phyloP scores from a whole-genome alignment of 1,140 invertebrate species.

The Drosophila rufa region DNA sequence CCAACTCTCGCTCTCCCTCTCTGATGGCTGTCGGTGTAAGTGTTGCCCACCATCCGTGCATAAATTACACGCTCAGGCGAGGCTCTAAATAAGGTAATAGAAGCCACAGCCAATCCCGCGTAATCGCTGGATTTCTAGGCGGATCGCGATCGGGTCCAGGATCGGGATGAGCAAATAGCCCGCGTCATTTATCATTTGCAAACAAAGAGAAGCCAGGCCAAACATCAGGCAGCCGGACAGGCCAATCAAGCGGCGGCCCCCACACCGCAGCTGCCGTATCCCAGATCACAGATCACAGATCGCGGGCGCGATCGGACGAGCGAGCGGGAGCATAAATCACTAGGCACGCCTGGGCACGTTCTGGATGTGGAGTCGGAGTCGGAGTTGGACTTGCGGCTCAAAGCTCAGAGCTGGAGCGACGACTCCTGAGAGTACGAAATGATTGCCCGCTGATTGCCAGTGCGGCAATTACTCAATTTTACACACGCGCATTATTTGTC shows the following conservation, averaged over 20 bases:
- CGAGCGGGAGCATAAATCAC: slow-evolving; percentile 79
- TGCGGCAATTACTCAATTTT: slow-evolving; percentile 83
- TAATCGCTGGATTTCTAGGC: slow-evolving; percentile 71
- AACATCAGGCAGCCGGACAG: slow-evolving; percentile 57
- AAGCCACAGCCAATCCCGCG: slow-evolving; percentile 46
- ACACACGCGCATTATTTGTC: slow-evolving; percentile 83
- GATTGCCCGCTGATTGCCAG: slow-evolving; percentile 82
- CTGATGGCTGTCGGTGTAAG: slow-evolving; percentile 44
- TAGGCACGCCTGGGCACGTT: slow-evolving; percentile 69
- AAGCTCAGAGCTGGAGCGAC: slow-evolving; percentile 33
- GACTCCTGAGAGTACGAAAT: slow-evolving; percentile 71
- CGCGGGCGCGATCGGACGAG: slow-evolving; percentile 24
- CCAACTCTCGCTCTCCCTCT: slow-evolving; percentile 1
- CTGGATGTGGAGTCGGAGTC: slow-evolving; percentile 14
- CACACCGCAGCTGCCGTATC: slow-evolving; percentile 35
- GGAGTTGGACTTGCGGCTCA: not conserved
- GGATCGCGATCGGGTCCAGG: slow-evolving; percentile 9
- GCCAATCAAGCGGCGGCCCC: slow-evolving; percentile 74
- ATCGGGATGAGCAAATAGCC: slow-evolving; percentile 64
- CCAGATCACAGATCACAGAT: slow-evolving; percentile 31
- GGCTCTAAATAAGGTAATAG: slow-evolving; percentile 63
- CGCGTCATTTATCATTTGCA: slow-evolving; percentile 82
- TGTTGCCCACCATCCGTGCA: slow-evolving; percentile 67
- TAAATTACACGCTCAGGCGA: slow-evolving; percentile 62
- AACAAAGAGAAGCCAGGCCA: slow-evolving; percentile 80